These are phyloP conservation scores for Phalacrocorax aristotelis DNA, from an alignment of 2,113 vertebrate species.

Conservation along the genomic window DNA sequence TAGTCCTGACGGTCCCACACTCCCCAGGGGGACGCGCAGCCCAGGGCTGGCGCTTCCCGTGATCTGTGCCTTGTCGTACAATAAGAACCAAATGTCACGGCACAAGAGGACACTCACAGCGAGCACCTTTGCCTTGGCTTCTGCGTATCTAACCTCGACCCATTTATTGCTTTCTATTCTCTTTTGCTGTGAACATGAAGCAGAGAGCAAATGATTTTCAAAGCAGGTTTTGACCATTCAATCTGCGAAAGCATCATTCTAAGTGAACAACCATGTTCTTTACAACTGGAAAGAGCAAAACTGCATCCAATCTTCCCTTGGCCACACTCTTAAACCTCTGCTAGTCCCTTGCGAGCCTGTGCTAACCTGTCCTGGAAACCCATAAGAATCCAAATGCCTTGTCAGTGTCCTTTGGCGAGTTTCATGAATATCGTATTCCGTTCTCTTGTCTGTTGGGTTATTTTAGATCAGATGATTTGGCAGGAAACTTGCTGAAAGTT, in stretches of 20 bases:
- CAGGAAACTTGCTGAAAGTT: conserved; percentile 73
- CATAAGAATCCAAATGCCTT: conserved; percentile 16
- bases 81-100: background rate
- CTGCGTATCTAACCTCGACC: conserved; percentile 9
- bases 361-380: conserved; percentile 65
- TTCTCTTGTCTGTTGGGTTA: conserved; percentile 61
- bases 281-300: conserved; percentile 56
- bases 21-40: background rate
- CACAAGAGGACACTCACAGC: background rate
- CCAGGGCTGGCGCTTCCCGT: background rate
- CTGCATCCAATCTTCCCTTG: conserved; percentile 57
- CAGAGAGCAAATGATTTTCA: conserved; percentile 55
- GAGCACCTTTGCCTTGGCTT: conserved; percentile 56
- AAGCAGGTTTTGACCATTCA: conserved; percentile 61
- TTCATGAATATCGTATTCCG: conserved; percentile 40
- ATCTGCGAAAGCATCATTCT: conserved; percentile 15
- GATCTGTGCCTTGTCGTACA: background rate
- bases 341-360: conserved; percentile 69
- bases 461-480: conserved; percentile 66
- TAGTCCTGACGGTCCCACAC: background rate
- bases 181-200: conserved; percentile 55
- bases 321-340: conserved; percentile 57
- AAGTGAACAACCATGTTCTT: conserved; percentile 40
- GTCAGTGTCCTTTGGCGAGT: conserved; percentile 55
- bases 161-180: conserved; percentile 34